Base-by-base conservation (phyloP, 2,888 invertebrate genomes). In the Drosophila siamana region DNA sequence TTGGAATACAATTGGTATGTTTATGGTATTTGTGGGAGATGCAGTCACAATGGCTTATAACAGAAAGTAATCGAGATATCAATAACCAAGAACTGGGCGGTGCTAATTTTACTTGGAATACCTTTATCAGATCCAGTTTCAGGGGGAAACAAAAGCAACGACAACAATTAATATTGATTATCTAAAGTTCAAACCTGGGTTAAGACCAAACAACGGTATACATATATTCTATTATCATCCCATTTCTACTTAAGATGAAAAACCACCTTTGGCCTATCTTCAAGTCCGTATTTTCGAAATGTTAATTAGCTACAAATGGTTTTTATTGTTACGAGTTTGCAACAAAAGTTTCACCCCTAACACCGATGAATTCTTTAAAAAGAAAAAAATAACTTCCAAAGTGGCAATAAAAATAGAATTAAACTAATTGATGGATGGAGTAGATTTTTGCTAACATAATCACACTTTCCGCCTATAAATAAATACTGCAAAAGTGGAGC, bases 1-100 rank as follows among this genome's bases (percentile, higher is more conserved):
- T 54, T 13, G 26, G n/a, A n/a, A 15, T 7, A 11, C 56, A 64
- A 74, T 74, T 65, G 69, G 33, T 26, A 40, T 38, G 16, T 41
- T 69, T 55, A 59, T 63, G 54, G 19, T 11, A 30, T 43, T 69
- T n/a, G n/a, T 15, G 22, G 8, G 6, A 9, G 41, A 69, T 55
- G 19, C 26, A 26, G 52, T 41, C 54, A 43, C 43, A 33, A 41
- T n/a, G 8, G 13, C 13, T 55, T 43, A 22, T 43, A 43, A 24
- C 8, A 19, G 7, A 33, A 55, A 11, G 40, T 16, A 51, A 38
- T 13, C 15, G 43, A 55, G 22, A 30, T 30, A 55, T 55, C 41
- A 54, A 54, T 55, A 55, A 55, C 43, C 30, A 43, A 28, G 16
- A 19, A 40, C 4, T 26, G 13, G 13, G 13, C n/a, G 5, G 11